phyloP scores from a whole-genome alignment of 2,797 vertebrate species.

The Acrocephalus scirpaceus region DNA sequence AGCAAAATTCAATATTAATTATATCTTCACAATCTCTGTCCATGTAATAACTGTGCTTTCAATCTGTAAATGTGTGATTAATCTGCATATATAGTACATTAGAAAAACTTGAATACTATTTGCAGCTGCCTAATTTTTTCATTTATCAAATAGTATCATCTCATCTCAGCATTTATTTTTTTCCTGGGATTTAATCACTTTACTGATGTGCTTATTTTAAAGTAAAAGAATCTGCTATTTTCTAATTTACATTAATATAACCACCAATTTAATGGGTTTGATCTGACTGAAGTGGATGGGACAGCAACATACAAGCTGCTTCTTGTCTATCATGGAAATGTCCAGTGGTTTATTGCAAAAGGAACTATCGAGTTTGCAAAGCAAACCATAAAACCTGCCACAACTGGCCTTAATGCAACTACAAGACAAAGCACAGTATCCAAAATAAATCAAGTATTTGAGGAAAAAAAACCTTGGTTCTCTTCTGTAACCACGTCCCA shows the following conservation, averaged over 20 bases:
- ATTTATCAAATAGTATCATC: not conserved
- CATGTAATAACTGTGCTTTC: not conserved
- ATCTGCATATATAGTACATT: slow-evolving; percentile 7
- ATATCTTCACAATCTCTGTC: not conserved
- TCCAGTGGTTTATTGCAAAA: not conserved
- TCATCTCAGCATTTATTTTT: not conserved
- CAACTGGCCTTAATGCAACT: not conserved
- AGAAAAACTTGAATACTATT: not conserved
- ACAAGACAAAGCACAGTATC: not conserved
- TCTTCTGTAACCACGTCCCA: not conserved
- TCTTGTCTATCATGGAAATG: not conserved
- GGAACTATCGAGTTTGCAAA: not conserved
- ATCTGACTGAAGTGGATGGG: not conserved
- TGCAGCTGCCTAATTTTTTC: slow-evolving; percentile 17
- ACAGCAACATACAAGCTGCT: not conserved
- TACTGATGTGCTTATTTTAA: not conserved
- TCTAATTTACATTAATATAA: not conserved
- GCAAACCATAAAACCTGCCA: not conserved
- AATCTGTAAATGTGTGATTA: not conserved
- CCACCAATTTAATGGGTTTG: not conserved
- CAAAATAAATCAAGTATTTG: not conserved
- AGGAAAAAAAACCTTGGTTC: not conserved
- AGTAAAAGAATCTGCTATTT: slow-evolving; percentile 1
- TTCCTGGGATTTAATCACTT: not conserved
- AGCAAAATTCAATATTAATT: not conserved